Conservation (phyloP, 2,113 vertebrate genomes). For the Guaruba guarouba region DNA sequence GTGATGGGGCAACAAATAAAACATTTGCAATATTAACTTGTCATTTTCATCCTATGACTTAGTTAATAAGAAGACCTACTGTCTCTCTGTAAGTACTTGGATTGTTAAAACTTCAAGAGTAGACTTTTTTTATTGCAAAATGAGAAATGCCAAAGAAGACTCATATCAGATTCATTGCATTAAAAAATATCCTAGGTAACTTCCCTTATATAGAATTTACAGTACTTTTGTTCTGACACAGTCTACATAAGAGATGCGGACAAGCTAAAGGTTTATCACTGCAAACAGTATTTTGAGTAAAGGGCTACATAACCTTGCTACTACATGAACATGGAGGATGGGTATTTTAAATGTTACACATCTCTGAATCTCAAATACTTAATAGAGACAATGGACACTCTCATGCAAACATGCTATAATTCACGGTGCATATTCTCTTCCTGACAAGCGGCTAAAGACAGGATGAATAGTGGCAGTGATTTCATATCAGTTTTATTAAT, state of each 20-base stretch:
- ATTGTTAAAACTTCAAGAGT: background rate
- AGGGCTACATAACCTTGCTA: background rate
- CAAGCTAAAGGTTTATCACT: background rate
- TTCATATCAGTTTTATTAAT: background rate
- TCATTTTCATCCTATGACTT: background rate
- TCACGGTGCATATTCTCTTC: background rate
- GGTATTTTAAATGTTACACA: background rate
- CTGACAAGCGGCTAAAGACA: background rate
- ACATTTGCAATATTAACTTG: background rate
- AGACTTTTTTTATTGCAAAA: background rate
- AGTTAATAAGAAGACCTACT: background rate
- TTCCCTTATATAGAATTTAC: background rate
- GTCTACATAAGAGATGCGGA: background rate
- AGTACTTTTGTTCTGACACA: background rate
- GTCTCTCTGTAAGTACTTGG: background rate
- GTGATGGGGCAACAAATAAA: background rate
- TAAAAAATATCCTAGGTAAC: background rate
- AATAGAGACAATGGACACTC: background rate
- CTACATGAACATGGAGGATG: background rate
- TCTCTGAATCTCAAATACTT: background rate
- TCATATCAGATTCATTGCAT: background rate
- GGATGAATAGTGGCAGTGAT: background rate
- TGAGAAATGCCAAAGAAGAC: background rate
- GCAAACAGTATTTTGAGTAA: background rate
- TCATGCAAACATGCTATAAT: background rate